A percentile compares a stretch with the other conserved stretches of the same genome.
Evolutionary conservation across 2,797 vertebrate species (phyloP).

Genomic region (Alectoris magna): DNA sequence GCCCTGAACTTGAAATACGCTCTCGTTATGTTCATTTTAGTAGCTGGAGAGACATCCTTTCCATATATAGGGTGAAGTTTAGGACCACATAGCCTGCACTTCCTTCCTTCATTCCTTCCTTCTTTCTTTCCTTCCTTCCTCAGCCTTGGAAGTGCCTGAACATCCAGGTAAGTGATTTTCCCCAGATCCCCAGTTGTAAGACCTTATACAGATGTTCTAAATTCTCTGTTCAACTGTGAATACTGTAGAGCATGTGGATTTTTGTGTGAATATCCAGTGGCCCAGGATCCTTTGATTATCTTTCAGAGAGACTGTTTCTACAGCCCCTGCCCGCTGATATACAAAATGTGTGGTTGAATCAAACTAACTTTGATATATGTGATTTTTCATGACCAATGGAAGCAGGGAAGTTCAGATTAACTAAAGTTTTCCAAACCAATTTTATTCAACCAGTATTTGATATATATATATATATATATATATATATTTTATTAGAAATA

Average conservation of each 20-base stretch:
- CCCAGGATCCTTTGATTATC: neutral
- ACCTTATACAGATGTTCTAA: neutral
- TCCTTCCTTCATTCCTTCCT: neutral
- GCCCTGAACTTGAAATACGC: neutral
- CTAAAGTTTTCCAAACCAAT: neutral
- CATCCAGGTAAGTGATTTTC: neutral
- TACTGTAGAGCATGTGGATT: neutral
- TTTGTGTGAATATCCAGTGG: neutral
- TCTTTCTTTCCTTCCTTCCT: neutral
- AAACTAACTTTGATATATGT: neutral
- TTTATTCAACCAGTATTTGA: neutral
- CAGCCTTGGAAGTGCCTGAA: neutral
- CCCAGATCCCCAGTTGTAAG: accelerated
- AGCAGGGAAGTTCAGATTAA: neutral
- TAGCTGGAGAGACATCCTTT: neutral
- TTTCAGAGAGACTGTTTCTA: neutral
- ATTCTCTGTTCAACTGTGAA: neutral
- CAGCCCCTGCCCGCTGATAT: neutral
- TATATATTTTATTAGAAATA: neutral
- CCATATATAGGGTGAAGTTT: neutral
- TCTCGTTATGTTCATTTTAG: neutral
- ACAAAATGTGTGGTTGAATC: neutral
- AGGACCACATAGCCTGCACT: neutral
- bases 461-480: no score
- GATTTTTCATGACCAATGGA: neutral